A percentile compares a stretch with the other conserved stretches of the same genome.
Evolutionary conservation across 2,888 invertebrate species (phyloP).

Genomic region (Trichogramma evanescens): DNA sequence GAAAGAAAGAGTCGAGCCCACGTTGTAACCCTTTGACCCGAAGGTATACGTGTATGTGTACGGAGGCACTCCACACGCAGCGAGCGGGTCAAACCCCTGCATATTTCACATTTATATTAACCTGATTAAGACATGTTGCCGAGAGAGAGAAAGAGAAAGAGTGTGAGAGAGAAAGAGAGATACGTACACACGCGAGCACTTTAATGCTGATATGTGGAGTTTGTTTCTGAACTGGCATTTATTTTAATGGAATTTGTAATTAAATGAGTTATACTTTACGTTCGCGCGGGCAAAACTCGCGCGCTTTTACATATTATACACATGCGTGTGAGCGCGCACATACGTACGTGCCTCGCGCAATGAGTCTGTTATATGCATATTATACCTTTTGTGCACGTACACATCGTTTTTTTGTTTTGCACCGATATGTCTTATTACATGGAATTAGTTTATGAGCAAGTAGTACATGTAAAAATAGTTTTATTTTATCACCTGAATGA

Average conservation of each 20-base stretch:
- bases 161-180: constrained; percentile 38
- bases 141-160: constrained; percentile 39
- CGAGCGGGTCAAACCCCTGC: constrained; percentile 30
- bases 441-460: too few relatives aligned
- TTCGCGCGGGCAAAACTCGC: constrained; percentile 8
- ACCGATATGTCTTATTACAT: too few relatives aligned
- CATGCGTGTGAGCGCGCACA: not conserved
- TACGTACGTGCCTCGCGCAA: not conserved
- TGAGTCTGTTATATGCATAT: too few relatives aligned
- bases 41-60: too few relatives aligned
- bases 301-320: constrained; percentile 1
- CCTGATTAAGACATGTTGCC: constrained; percentile 48
- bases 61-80: too few relatives aligned
- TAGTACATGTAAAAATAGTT: too few relatives aligned
- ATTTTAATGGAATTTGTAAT: constrained; percentile 48
- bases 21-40: constrained; percentile 9
- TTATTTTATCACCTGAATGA: too few relatives aligned
- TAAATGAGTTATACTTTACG: constrained; percentile 40
- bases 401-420: too few relatives aligned
- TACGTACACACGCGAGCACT: constrained; percentile 37
- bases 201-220: constrained; percentile 48
- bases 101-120: constrained; percentile 50
- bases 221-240: constrained; percentile 48
- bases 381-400: too few relatives aligned
- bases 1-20: constrained; percentile 13